Evolutionary conservation across 1,140 invertebrate species (phyloP).

Genomic region (Antheraea mylitta): DNA sequence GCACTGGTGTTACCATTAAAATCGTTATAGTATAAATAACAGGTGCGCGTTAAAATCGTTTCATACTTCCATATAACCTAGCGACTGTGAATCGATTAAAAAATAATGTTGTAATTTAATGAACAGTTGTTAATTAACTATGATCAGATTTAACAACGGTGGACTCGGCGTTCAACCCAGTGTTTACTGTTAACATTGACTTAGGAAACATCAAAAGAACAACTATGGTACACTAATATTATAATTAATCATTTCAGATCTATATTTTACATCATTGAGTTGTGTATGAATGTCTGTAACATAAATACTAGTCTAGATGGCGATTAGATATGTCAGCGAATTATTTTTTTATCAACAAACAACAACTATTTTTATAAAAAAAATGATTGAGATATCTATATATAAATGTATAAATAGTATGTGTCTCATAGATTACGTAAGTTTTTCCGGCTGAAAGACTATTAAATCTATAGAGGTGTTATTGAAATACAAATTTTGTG

Average conservation of each 20-base stretch:
- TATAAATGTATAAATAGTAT: conserved; percentile 14
- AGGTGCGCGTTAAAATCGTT: too few relatives aligned
- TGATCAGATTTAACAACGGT: not conserved
- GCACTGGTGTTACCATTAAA: too few relatives aligned
- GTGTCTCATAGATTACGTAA: conserved; percentile 59
- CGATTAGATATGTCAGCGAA: conserved; percentile 47
- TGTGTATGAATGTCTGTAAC: conserved; percentile 24
- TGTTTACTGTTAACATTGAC: not conserved
- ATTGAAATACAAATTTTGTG: conserved; percentile 61
- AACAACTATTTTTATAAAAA: conserved; percentile 26
- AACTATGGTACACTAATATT: not conserved
- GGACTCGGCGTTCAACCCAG: not conserved
- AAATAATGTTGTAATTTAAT: not conserved
- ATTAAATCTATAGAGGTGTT: conserved; percentile 67
- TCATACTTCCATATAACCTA: too few relatives aligned
- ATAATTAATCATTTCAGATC: conserved; percentile 44
- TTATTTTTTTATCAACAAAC: conserved; percentile 33
- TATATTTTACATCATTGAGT: conserved; percentile 35
- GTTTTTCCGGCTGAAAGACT: conserved; percentile 75
- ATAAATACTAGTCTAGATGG: conserved; percentile 47
- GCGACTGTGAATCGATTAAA: not conserved
- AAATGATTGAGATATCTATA: conserved; percentile 34
- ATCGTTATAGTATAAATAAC: too few relatives aligned
- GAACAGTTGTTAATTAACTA: not conserved
- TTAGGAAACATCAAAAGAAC: not conserved